Conservation (phyloP, 2,888 invertebrate species). For the Cremastobaeus sp. region DNA sequence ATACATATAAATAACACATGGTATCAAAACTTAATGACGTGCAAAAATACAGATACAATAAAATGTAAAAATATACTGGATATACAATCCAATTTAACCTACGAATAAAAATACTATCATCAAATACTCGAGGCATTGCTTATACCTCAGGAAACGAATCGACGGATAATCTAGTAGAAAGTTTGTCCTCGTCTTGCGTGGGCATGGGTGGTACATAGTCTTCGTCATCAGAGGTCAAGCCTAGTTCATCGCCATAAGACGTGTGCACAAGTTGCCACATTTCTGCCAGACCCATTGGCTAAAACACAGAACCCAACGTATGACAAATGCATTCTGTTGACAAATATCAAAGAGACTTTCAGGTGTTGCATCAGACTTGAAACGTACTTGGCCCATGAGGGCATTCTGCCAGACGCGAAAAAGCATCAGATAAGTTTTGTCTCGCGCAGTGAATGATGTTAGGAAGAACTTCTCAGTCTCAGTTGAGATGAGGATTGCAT, state of each 20-base stretch:
- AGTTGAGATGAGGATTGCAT: constrained; percentile 93
- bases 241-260: constrained; percentile 95
- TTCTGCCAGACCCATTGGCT: constrained; percentile 81
- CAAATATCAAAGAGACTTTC: background rate
- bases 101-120: too few relatives aligned
- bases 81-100: too few relatives aligned
- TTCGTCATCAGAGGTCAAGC: constrained; percentile 95
- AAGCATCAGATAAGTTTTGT: constrained; percentile 96
- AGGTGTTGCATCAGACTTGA: background rate
- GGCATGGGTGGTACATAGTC: constrained; percentile 84
- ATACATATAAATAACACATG: too few relatives aligned
- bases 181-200: constrained; percentile 70
- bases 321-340: background rate
- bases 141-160: constrained; percentile 79
- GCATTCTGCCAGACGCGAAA: constrained; percentile 98
- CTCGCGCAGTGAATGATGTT: constrained; percentile 95
- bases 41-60: too few relatives aligned
- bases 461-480: constrained; percentile 93
- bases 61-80: too few relatives aligned
- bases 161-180: constrained; percentile 78
- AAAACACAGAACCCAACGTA: constrained; percentile 40
- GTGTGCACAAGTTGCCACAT: constrained; percentile 89
- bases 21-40: too few relatives aligned
- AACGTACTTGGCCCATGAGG: constrained; percentile 86
- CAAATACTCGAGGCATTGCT: too few relatives aligned